Percentiles rank a stretch among this genome's conserved stretches.
Conservation (phyloP, 2,888 invertebrate species). For the Lymantria monacha region DNA sequence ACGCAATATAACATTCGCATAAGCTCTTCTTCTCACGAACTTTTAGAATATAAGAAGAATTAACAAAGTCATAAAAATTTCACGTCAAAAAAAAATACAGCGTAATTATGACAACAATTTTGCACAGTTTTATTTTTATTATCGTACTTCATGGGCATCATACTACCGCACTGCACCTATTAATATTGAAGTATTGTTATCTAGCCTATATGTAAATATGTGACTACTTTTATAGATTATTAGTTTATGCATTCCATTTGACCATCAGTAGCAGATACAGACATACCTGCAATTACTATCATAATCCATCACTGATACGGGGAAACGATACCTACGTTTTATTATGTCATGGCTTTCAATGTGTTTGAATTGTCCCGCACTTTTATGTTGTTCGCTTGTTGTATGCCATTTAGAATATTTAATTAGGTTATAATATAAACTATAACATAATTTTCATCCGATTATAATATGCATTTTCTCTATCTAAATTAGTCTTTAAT, state of each 20-base stretch:
- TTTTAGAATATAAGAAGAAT: too few species aligned
- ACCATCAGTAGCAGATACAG: background rate
- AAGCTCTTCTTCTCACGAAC: too few species aligned
- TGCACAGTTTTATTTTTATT: conserved; percentile 39
- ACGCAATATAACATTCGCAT: too few species aligned
- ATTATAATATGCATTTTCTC: too few species aligned
- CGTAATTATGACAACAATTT: conserved; percentile 29
- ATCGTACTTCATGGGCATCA: conserved; percentile 21
- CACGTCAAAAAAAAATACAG: too few species aligned
- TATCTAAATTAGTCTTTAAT: too few species aligned
- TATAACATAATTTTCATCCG: too few species aligned
- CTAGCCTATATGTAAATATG: background rate
- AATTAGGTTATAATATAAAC: too few species aligned
- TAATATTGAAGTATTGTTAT: background rate
- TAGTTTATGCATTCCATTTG: background rate
- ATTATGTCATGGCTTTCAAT: conserved; percentile 27
- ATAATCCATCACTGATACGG: conserved; percentile 16
- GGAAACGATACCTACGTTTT: conserved; percentile 5
- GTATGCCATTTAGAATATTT: background rate
- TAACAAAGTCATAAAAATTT: too few species aligned
- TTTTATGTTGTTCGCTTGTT: conserved; percentile 22
- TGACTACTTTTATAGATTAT: background rate
- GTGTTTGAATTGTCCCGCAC: conserved; percentile 25
- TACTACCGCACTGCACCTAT: conserved; percentile 31
- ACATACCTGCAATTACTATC: background rate